Evolutionary conservation across 2,888 invertebrate genomes (phyloP).

Genomic region (Xanthorhoe designata): DNA sequence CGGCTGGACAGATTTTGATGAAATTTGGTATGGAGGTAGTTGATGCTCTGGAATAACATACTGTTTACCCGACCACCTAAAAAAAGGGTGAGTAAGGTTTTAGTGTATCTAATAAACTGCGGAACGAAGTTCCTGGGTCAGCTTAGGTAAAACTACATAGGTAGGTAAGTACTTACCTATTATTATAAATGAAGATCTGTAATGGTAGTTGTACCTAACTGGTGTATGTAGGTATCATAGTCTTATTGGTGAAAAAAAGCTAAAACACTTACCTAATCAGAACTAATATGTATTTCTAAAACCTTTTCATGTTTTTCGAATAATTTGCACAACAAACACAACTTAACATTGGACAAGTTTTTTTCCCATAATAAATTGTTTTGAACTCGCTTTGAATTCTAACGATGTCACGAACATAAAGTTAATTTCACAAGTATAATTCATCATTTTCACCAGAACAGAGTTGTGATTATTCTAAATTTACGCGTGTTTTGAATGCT

Average conservation of each 20-base stretch:
- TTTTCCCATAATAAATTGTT: conserved; percentile 48
- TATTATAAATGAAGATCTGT: neutral
- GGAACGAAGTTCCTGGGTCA: neutral
- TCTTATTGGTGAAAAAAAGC: neutral
- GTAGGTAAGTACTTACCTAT: neutral
- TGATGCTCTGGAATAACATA: no score
- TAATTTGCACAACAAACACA: conserved; percentile 36
- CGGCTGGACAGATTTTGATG: no score
- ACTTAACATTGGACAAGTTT: conserved; percentile 47
- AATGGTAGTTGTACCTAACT: no score
- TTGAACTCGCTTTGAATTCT: conserved; percentile 49
- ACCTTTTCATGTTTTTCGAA: neutral
- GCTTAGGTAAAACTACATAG: no score
- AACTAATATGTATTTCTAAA: neutral
- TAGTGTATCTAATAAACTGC: no score
- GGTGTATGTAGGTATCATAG: no score
- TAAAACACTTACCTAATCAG: conserved; percentile 7
- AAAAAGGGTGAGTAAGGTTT: no score
- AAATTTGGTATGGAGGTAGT: no score
- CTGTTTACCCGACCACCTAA: no score
- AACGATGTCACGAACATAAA: conserved; percentile 50
- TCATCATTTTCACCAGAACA: conserved; percentile 56
- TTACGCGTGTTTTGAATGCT: conserved; percentile 54
- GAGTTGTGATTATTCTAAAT: conserved; percentile 53
- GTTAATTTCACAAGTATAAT: conserved; percentile 53